Conservation (phyloP, 2,113 vertebrate species). For the Arothron firmamentum region DNA sequence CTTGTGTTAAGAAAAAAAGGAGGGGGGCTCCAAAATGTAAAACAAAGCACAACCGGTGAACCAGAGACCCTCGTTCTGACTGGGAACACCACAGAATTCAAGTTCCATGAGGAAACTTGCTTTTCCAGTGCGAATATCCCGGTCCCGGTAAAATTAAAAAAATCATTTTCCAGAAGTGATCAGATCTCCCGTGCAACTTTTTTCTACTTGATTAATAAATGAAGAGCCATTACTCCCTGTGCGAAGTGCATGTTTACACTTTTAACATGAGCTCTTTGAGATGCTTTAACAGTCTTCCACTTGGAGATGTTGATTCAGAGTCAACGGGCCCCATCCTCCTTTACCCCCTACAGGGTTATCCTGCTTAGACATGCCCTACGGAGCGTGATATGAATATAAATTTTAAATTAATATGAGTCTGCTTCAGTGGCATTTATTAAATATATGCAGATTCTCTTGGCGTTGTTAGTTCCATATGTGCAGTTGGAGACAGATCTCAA, state of each 20-base stretch:
- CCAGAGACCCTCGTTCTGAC: too few species aligned
- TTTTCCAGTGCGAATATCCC: not conserved
- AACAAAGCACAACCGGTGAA: too few species aligned
- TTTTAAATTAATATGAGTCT: constrained; percentile 52
- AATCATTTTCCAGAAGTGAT: too few species aligned
- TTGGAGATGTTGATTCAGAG: constrained; percentile 54
- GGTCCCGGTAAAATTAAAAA: too few species aligned
- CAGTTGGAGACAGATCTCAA: constrained; percentile 40
- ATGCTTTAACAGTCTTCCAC: constrained; percentile 34
- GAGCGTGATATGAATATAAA: constrained; percentile 50
- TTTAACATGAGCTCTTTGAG: constrained; percentile 41
- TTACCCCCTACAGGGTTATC: constrained; percentile 40
- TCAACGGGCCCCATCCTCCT: constrained; percentile 17
- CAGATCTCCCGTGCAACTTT: not conserved
- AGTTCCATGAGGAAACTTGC: not conserved
- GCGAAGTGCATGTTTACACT: constrained; percentile 31
- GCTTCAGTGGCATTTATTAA: constrained; percentile 24
- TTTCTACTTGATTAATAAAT: constrained; percentile 22
- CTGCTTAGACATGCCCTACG: constrained; percentile 51
- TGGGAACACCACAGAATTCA: too few species aligned
- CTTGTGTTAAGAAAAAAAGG: too few species aligned
- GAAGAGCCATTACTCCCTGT: constrained; percentile 17
- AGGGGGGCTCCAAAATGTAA: too few species aligned
- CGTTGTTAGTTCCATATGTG: constrained; percentile 41
- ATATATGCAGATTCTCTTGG: constrained; percentile 48